Evolutionary conservation across 37 sponge, comb jelly and placozoan genomes (phyloP), one percentile per base, ranked within the genome.

Genomic region (Mnemiopsis leidyi): DNA sequence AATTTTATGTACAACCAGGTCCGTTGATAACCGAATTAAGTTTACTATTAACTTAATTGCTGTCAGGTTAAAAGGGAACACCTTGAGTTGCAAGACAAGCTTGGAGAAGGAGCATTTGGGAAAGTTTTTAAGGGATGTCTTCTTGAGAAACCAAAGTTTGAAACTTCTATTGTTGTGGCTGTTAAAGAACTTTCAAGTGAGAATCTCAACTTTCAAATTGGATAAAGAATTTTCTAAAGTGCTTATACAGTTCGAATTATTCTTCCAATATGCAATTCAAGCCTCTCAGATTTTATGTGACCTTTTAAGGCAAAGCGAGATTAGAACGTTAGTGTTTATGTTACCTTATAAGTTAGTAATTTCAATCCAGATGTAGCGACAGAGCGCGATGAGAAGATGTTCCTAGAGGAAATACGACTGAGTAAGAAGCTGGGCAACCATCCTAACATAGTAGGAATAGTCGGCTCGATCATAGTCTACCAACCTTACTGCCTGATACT

Each of bases 401-500:
- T 79, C 37, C 82, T 79, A 36, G 82, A 79, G 21, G 82, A 79
- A 30, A 79, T 79, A 18, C 26, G 82, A 21, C 82, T 79, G 82
- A 79, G 82, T 31, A 79, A 79, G 38, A 79, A 79, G 82, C 82
- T 79, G 36, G 82, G 82, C 33, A 79, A 79, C 82, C 82, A 79
- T 36, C 82, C 82, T 36, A 79, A 79, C 36, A 79, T 79, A 7
- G 82, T 79, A 13, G 82, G 82, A 29, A 79, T 79, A 2, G 82
- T 79, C 1, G 82, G 82, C 36, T 79, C 82, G 9, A 79, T 79
- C 36, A 31, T 79, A 7, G 82, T 79, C 23, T 79, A 79, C 36
- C 31, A 79, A 23, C 82, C 82, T 9, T 33, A 32, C 82, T 35
- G 36, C 82, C 82, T 79, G 31, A 79, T 79, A 13, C 36, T 79